Percentiles rank a stretch among this genome's conserved stretches.
Conservation (phyloP, 2,888 invertebrate species). For the Chrysolina americana region DNA sequence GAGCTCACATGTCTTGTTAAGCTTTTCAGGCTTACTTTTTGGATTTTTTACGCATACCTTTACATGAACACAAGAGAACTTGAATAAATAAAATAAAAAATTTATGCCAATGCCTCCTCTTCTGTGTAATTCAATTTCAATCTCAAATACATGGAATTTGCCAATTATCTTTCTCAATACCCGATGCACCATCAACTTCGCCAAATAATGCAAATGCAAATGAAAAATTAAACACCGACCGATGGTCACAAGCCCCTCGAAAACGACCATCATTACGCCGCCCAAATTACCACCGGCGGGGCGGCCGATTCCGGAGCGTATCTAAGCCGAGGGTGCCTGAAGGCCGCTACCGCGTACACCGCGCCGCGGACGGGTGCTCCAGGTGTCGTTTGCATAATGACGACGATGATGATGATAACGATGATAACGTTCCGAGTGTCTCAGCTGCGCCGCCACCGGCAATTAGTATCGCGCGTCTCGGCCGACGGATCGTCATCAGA, state of each 20-base stretch:
- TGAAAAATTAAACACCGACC: conserved; percentile 26
- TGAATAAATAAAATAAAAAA: no score
- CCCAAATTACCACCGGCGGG: neutral
- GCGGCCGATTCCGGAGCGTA: conserved; percentile 5
- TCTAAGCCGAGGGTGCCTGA: conserved; percentile 49
- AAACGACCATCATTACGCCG: conserved; percentile 33
- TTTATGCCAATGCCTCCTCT: no score
- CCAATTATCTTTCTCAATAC: no score
- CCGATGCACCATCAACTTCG: no score
- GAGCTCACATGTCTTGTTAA: no score
- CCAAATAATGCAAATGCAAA: neutral
- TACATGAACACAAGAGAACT: no score
- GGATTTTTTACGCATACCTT: no score
- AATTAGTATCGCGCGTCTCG: conserved; percentile 64
- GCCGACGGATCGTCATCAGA: conserved; percentile 46
- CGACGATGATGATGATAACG: conserved; percentile 68
- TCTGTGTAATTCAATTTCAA: no score
- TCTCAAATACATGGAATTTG: no score
- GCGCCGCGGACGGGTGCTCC: conserved; percentile 29
- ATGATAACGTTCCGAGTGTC: conserved; percentile 67
- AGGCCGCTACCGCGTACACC: conserved; percentile 53
- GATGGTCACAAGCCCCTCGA: conserved; percentile 27
- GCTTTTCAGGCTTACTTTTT: no score
- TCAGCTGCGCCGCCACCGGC: conserved; percentile 66
- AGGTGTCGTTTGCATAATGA: conserved; percentile 67